Evolutionary conservation across 1,140 invertebrate genomes (phyloP), one percentile per base, ranked within the genome.

Genomic region (Eupeodes corollae): DNA sequence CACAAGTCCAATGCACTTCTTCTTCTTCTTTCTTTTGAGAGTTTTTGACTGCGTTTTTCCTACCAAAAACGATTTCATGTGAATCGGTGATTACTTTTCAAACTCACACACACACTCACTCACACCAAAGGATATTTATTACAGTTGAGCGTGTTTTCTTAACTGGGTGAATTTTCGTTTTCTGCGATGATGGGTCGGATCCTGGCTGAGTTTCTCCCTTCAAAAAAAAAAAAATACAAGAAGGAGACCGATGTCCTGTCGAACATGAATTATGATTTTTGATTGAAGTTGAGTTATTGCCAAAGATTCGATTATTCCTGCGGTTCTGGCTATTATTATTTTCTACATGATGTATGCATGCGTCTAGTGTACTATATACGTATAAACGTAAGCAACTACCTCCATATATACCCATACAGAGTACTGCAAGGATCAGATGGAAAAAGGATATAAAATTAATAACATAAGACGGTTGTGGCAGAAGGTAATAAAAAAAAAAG

Each of bases 211-310:
- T 15, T 13, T 37, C 15, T 37, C 13, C 13, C 35, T 37, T 37
- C 13, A 37, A 50, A 26, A 37, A 15, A 15, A n/a, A 33, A 16
- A 42, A 37, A 32, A 35, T 15, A 39, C 32, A 49, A 21, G 10
- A 15, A 37, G 35, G 13, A 37, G 15, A 15, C 13, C 32, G 18
- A 19, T 32, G 18, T 31, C 35, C 52, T 63, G 60, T 60, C 60
- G 49, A 52, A 16, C 43, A 63, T 63, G 61, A 63, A 63, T 63
- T 63, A 63, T 63, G 61, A 63, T 63, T 63, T 63, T 63, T 63
- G 61, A 63, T 63, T 63, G 61, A 63, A 61, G 61, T 60, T 63
- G 61, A 63, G 58, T 63, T 63, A 63, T 63, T 61, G 61, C 61
- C 53, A 63, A 26, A 8, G 21, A 26, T 26, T 26, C 21, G 21